A percentile compares a stretch with the other conserved stretches of the same genome.
These are phyloP conservation scores for Melanotaenia trifasciata DNA, from an alignment of 2,797 vertebrate genomes.

Conservation along the genomic window DNA sequence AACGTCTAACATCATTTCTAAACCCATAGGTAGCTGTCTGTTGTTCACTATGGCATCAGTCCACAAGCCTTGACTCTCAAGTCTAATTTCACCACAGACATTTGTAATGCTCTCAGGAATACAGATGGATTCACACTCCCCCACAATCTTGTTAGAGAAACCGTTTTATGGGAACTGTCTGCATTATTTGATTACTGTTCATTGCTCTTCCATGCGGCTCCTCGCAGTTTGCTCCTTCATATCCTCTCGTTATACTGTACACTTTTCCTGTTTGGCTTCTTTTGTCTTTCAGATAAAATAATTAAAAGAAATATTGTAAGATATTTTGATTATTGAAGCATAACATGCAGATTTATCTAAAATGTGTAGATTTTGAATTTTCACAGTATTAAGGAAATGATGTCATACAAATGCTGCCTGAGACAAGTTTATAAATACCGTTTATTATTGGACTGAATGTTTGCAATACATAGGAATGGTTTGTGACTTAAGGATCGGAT, in stretches of 20 bases:
- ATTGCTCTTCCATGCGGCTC: conserved; percentile 43
- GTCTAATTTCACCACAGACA: conserved; percentile 57
- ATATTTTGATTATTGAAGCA: conserved; percentile 2
- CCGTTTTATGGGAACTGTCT: conserved; percentile 76
- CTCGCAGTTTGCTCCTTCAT: conserved; percentile 42
- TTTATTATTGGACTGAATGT: conserved; percentile 45
- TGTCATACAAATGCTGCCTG: background rate
- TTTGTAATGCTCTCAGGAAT: conserved; percentile 63
- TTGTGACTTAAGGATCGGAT: conserved; percentile 15
- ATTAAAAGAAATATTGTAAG: conserved; percentile 12
- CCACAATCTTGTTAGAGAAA: conserved; percentile 81
- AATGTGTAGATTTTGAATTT: background rate
- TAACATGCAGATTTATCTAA: background rate
- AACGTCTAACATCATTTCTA: background rate
- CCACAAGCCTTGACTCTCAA: conserved; percentile 55
- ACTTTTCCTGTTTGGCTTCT: background rate
- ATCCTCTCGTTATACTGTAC: conserved; percentile 28
- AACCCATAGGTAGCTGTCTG: background rate
- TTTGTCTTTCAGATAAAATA: conserved; percentile 19
- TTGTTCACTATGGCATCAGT: conserved; percentile 40
- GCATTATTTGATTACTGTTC: conserved; percentile 80
- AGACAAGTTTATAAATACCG: conserved; percentile 21
- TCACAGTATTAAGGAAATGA: background rate
- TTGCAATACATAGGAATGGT: conserved; percentile 29
- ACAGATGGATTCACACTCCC: conserved; percentile 73